A percentile compares a stretch with the other conserved stretches of the same genome.
Evolutionary conservation across 1,140 invertebrate genomes (phyloP).

Genomic region (Tetraneura akinire): DNA sequence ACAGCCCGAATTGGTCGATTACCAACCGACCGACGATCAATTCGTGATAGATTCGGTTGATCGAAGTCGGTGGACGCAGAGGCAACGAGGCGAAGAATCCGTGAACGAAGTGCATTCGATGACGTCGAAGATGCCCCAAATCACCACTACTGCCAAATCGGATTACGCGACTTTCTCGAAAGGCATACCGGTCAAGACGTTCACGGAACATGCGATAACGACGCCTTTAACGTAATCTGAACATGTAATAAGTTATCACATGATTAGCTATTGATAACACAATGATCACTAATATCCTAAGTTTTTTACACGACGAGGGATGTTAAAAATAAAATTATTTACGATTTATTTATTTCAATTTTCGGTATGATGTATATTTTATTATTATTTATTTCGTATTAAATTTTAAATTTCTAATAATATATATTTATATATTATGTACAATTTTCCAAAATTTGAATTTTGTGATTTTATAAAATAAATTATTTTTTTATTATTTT

Average conservation of each 20-base stretch:
- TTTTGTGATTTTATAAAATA: no score
- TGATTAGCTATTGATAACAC: no score
- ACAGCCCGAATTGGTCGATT: neutral
- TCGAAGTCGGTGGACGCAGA: neutral
- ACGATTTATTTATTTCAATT: neutral
- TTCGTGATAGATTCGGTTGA: neutral
- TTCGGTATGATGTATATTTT: neutral
- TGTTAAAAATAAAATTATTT: neutral
- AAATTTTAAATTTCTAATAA: no score
- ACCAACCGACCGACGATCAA: neutral
- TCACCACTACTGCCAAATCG: neutral
- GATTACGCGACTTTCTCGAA: neutral
- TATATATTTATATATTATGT: no score
- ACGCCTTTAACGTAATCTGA: neutral
- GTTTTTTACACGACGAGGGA: neutral
- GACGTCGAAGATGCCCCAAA: neutral
- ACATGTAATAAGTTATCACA: no score
- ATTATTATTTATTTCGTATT: no score
- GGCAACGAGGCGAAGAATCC: neutral
- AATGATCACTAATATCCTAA: no score
- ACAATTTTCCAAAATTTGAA: no score
- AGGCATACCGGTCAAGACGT: neutral
- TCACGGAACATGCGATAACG: neutral
- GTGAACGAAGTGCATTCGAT: no score
- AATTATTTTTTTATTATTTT: no score